Evolutionary conservation across 2,113 vertebrate species (phyloP).

Genomic region (Rutilus rutilus): DNA sequence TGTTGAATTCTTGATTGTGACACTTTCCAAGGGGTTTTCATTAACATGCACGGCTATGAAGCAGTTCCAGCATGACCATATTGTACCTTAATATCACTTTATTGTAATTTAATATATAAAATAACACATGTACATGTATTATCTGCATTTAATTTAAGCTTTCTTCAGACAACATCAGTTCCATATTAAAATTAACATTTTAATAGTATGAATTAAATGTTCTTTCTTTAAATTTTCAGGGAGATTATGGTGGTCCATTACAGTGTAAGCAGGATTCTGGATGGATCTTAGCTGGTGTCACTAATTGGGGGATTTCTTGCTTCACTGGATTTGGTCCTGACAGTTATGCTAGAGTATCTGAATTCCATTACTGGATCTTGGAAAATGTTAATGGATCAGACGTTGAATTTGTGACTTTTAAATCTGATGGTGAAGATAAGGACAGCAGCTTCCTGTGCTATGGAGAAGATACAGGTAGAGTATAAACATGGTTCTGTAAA

Average conservation of each 20-base stretch:
- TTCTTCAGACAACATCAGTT: background rate
- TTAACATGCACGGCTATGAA: background rate
- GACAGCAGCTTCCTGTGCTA: background rate
- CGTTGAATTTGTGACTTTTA: background rate
- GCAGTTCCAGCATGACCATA: background rate
- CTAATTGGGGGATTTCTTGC: background rate
- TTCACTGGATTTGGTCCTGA: background rate
- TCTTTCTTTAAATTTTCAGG: background rate
- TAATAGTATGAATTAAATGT: background rate
- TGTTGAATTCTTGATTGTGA: background rate
- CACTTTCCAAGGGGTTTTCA: background rate
- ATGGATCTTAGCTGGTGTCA: slow-evolving; percentile 11
- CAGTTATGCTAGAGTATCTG: background rate
- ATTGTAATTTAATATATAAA: no score
- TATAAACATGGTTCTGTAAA: background rate
- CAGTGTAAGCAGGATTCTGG: background rate
- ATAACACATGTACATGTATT: no score
- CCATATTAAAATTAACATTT: background rate
- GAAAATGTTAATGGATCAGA: slow-evolving; percentile 11
- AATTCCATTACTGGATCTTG: background rate
- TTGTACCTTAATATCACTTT: no score
- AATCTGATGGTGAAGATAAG: slow-evolving; percentile 21
- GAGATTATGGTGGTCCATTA: background rate
- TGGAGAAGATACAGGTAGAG: background rate
- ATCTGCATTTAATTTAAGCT: background rate